Evolutionary conservation across 2,888 invertebrate genomes (phyloP).

Genomic region (Sycophila texana): DNA sequence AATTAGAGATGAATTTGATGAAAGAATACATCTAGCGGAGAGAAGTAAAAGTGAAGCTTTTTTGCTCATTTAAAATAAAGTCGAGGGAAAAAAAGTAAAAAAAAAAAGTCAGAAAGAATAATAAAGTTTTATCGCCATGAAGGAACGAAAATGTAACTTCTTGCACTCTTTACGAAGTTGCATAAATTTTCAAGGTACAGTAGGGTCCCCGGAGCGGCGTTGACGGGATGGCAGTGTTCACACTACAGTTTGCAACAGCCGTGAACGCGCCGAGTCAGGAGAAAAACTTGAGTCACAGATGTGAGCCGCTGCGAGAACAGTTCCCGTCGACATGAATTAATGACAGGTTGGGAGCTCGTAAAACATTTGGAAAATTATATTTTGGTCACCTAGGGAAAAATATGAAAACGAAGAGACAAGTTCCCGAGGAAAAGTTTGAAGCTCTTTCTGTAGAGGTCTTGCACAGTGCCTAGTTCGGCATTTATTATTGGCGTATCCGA

Average conservation of each 20-base stretch:
- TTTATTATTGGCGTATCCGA: slow-evolving; percentile 28
- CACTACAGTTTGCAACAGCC: background rate
- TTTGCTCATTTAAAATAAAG: background rate
- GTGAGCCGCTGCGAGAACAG: background rate
- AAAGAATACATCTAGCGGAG: background rate
- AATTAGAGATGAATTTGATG: background rate
- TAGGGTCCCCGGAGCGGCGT: background rate
- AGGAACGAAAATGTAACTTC: slow-evolving; percentile 42
- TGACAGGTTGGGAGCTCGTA: slow-evolving; percentile 38
- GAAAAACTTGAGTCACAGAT: slow-evolving; percentile 25
- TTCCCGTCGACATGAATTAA: slow-evolving; percentile 33
- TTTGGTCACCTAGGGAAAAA: background rate
- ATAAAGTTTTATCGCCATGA: slow-evolving; percentile 49
- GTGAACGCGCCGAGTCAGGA: background rate
- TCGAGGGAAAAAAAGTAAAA: slow-evolving; percentile 6
- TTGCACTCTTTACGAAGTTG: slow-evolving; percentile 36
- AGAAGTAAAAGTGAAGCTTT: background rate
- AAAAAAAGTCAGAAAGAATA: slow-evolving; percentile 25
- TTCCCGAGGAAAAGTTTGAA: background rate
- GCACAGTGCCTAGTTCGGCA: slow-evolving; percentile 11
- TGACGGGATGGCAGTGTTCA: background rate
- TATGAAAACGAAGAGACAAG: background rate
- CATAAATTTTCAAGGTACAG: slow-evolving; percentile 39
- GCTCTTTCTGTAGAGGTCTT: background rate
- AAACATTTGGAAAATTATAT: slow-evolving; percentile 34